phyloP scores from a whole-genome alignment of 2,888 invertebrate species.

The Silvanus unidentatus region DNA sequence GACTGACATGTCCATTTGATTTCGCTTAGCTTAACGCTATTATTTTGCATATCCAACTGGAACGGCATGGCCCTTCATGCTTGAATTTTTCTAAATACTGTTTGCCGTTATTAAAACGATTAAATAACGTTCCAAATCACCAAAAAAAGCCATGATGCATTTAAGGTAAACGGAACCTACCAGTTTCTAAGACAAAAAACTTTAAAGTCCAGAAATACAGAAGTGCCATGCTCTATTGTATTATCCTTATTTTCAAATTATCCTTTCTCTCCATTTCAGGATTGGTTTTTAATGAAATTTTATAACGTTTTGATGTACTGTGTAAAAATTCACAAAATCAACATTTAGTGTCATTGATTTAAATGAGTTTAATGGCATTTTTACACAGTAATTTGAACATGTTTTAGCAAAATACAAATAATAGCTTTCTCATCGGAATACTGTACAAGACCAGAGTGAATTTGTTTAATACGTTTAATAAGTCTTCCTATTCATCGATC shows the following conservation, averaged over 20 bases:
- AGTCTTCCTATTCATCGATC: conserved; percentile 11
- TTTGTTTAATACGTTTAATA: conserved; percentile 7
- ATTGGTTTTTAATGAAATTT: conserved; percentile 28
- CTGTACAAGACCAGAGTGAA: conserved; percentile 18
- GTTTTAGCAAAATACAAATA: too few species aligned
- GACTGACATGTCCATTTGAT: too few species aligned
- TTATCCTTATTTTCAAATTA: conserved; percentile 11
- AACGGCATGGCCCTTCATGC: conserved; percentile 48
- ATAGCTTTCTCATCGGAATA: conserved; percentile 8
- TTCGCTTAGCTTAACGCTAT: conserved; percentile 18
- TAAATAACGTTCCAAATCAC: conserved; percentile 35
- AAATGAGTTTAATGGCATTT: background rate
- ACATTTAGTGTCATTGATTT: background rate
- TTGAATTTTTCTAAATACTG: conserved; percentile 18
- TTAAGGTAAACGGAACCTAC: conserved; percentile 42
- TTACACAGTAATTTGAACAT: background rate
- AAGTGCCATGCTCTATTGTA: conserved; percentile 44
- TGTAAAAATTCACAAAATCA: background rate
- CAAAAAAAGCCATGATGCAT: conserved; percentile 21
- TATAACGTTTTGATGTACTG: background rate
- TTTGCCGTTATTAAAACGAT: conserved; percentile 11
- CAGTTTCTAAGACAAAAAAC: conserved; percentile 26
- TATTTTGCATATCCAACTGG: conserved; percentile 7
- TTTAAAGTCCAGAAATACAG: conserved; percentile 14
- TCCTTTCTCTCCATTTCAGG: conserved; percentile 30